phyloP scores from a whole-genome alignment of 2,113 vertebrate genomes.

The Euleptes europaea region DNA sequence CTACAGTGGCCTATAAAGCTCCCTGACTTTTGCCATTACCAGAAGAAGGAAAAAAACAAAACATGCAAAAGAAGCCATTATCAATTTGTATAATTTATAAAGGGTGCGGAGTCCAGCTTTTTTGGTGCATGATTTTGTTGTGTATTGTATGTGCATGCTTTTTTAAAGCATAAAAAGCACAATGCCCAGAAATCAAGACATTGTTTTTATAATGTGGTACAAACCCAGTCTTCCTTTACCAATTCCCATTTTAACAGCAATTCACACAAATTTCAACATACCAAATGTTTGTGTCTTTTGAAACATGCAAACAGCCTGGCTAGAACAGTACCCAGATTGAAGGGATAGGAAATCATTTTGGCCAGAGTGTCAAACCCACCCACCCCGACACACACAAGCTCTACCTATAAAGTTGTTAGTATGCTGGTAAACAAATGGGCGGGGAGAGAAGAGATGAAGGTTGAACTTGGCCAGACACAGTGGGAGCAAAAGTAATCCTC shows the following conservation, averaged over 20 bases:
- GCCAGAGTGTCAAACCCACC: too few species aligned
- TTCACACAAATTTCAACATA: not conserved
- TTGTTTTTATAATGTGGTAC: not conserved
- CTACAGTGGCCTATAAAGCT: not conserved
- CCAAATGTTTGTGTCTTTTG: not conserved
- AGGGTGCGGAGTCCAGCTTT: not conserved
- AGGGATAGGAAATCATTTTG: too few species aligned
- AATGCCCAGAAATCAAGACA: not conserved
- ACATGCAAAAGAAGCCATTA: not conserved
- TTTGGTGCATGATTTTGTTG: not conserved
- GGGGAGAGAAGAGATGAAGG: too few species aligned
- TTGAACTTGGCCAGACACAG: too few species aligned
- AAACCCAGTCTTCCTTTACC: not conserved
- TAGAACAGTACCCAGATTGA: not conserved
- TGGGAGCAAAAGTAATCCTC: too few species aligned
- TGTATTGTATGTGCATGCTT: too few species aligned
- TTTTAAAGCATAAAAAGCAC: not conserved
- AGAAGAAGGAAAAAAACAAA: not conserved
- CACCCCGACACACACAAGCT: too few species aligned
- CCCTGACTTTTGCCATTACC: not conserved
- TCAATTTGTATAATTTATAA: not conserved
- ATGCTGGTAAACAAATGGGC: too few species aligned
- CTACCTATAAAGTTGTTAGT: too few species aligned
- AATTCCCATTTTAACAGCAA: too few species aligned
- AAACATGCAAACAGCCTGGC: not conserved